Percentiles rank a stretch among this genome's conserved stretches.
These are phyloP conservation scores for Cosmorhoe ocellata DNA, from an alignment of 2,888 invertebrate species.

Conservation along the genomic window DNA sequence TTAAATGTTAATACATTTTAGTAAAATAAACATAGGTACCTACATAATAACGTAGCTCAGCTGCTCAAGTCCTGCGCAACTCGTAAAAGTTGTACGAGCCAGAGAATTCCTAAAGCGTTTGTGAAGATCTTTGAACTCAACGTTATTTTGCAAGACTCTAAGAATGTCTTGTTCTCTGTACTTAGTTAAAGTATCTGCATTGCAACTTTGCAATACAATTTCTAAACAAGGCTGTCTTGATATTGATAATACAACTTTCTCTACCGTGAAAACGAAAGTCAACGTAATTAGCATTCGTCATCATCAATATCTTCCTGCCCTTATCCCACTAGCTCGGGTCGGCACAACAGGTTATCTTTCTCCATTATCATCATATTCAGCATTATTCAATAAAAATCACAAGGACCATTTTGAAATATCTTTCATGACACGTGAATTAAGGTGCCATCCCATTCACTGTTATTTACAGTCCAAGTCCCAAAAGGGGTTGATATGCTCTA, in stretches of 20 bases:
- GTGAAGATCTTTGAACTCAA: conserved; percentile 2
- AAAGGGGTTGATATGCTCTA: too few species aligned
- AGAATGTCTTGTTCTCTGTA: background rate
- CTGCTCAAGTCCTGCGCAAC: conserved; percentile 5
- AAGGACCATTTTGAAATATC: too few species aligned
- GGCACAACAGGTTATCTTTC: too few species aligned
- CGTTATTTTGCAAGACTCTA: background rate
- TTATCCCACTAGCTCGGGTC: too few species aligned
- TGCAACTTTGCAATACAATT: background rate
- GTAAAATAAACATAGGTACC: background rate
- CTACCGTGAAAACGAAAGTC: conserved; percentile 3
- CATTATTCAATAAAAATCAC: too few species aligned
- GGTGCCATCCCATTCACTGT: too few species aligned
- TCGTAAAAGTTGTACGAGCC: conserved; percentile 17
- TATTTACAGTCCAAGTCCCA: too few species aligned
- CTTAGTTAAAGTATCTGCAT: background rate
- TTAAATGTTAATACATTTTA: too few species aligned
- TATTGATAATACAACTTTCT: conserved; percentile 20
- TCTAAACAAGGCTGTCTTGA: conserved; percentile 22
- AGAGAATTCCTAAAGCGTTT: conserved; percentile 12
- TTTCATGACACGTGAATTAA: too few species aligned
- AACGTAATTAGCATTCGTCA: too few species aligned
- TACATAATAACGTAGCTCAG: conserved; percentile 1
- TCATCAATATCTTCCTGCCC: too few species aligned
- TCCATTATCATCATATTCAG: too few species aligned